Evolutionary conservation across 2,888 invertebrate species (phyloP).

Genomic region (Lordiphosa andalusiaca): DNA sequence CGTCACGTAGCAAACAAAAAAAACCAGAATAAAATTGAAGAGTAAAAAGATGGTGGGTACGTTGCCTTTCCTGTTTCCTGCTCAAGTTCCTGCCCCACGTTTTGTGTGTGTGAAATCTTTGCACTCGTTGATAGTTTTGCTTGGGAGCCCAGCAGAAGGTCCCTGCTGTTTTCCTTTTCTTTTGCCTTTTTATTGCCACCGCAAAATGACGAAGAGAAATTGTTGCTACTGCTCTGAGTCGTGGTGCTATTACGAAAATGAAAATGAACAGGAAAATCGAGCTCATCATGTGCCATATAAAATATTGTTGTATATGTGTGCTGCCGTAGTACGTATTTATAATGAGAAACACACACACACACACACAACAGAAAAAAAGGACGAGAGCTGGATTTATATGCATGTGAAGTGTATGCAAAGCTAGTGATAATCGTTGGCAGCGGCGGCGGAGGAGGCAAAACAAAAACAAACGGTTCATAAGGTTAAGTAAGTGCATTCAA

Average conservation of each 20-base stretch:
- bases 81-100: constrained; percentile 61
- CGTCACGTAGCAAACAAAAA: constrained; percentile 61
- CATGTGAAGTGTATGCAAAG: constrained; percentile 29
- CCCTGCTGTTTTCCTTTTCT: constrained; percentile 15
- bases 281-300: constrained; percentile 52
- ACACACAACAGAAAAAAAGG: constrained; percentile 6
- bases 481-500: constrained; percentile 21
- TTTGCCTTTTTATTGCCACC: constrained; percentile 14
- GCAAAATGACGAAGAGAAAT: constrained; percentile 64
- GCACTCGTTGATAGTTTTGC: constrained; percentile 55
- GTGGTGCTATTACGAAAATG: constrained; percentile 65
- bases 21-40: constrained; percentile 5
- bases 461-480: constrained; percentile 10
- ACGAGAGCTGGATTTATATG: constrained; percentile 48
- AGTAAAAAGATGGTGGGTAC: constrained; percentile 38
- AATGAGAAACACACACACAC: constrained; percentile 23
- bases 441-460: not conserved
- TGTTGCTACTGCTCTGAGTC: constrained; percentile 64
- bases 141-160: constrained; percentile 38
- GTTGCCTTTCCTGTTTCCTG: constrained; percentile 73
- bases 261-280: constrained; percentile 65
- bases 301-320: constrained; percentile 21
- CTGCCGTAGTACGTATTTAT: constrained; percentile 12
- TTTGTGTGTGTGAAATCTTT: constrained; percentile 55
- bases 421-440: constrained; percentile 20